Evolutionary conservation across 2,797 vertebrate genomes (phyloP), one percentile per base, ranked within the genome.

Genomic region (Betta splendens): DNA sequence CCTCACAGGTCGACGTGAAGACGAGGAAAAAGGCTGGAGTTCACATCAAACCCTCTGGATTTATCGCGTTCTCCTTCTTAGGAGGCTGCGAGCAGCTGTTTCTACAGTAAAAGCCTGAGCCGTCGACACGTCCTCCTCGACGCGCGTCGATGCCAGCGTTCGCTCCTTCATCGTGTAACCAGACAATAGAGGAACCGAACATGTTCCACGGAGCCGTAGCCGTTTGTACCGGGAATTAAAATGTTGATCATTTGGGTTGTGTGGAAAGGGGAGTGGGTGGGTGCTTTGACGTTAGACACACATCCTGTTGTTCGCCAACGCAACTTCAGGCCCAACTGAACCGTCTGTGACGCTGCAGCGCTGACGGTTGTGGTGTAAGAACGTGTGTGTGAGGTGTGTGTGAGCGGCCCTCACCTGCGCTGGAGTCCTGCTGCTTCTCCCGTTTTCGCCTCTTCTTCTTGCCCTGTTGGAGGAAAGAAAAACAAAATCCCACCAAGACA

Each of bases 381-480:
- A 1, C 33, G 4, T n/a, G n/a, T n/a, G n/a, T n/a, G 10, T 1
- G 2, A 33, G 11, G 16, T 3, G 17, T 42, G 31, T 37, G 15
- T 6, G 12, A 13, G 3, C 3, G 22, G 23, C 4, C 8, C 68
- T 85, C 93, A 99, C 97, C 97, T 94, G 95, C 89, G 70, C 75
- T 93, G 80, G 96, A 94, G 88, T 99, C 97, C 79, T 97, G 97
- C 77, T 96, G 94, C 86, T 99, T 98, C 83, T 99, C 97, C 79
- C 96, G 87, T 86, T 97, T 98, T 69, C 97, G 91, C 80, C 96
- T 94, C 87, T 99, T 98, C 91, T 97, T 99, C 84, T 98, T 99
- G 39, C 97, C 97, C 97, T 99, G 86, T n/a, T 42, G 62, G 29
- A 53, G 69, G 52, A 64, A 35, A 33, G 28, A 71, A 51, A 63